Conservation (phyloP, 2,113 vertebrate species). For the Amphiprion percula region DNA sequence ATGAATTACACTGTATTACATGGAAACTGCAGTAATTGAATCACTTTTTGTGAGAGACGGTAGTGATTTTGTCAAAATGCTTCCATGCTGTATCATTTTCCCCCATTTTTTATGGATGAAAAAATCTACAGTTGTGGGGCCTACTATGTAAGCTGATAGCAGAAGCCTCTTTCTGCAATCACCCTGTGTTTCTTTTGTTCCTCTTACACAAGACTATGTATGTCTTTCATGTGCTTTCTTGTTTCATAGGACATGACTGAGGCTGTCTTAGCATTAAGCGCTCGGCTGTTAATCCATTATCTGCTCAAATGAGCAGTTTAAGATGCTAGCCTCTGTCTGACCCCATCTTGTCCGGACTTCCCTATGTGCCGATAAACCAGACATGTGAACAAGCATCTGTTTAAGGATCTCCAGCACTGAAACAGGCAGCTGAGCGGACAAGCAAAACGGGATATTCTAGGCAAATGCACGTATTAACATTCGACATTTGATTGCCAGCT, state of each 20-base stretch:
- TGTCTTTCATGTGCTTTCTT: slow-evolving; percentile 34
- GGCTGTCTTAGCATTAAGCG: slow-evolving; percentile 10
- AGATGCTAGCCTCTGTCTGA: slow-evolving; percentile 47
- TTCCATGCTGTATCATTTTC: slow-evolving; percentile 1
- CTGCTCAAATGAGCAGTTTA: slow-evolving; percentile 53
- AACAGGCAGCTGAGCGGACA: slow-evolving; percentile 20
- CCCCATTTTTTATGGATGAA: background rate
- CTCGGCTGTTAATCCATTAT: slow-evolving; percentile 57
- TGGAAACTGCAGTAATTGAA: slow-evolving; percentile 49
- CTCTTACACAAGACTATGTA: background rate
- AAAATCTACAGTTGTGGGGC: slow-evolving; percentile 17
- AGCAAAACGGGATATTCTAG: slow-evolving; percentile 7
- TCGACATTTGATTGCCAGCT: slow-evolving; percentile 54
- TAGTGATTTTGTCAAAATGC: slow-evolving; percentile 42
- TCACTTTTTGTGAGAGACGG: slow-evolving; percentile 34
- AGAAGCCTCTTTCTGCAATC: slow-evolving; percentile 7
- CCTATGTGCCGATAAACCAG: slow-evolving; percentile 28
- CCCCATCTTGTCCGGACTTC: slow-evolving; percentile 34
- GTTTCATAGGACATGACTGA: slow-evolving; percentile 6
- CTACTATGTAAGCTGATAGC: slow-evolving; percentile 32
- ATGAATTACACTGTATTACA: slow-evolving; percentile 58
- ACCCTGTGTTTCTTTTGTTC: slow-evolving; percentile 5
- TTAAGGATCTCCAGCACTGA: slow-evolving; percentile 12
- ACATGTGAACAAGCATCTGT: slow-evolving; percentile 20
- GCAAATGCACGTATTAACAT: slow-evolving; percentile 34